A percentile compares a stretch with the other conserved stretches of the same genome.
These are phyloP conservation scores for Nasonia giraulti DNA, from an alignment of 1,140 invertebrate species.

Conservation along the genomic window DNA sequence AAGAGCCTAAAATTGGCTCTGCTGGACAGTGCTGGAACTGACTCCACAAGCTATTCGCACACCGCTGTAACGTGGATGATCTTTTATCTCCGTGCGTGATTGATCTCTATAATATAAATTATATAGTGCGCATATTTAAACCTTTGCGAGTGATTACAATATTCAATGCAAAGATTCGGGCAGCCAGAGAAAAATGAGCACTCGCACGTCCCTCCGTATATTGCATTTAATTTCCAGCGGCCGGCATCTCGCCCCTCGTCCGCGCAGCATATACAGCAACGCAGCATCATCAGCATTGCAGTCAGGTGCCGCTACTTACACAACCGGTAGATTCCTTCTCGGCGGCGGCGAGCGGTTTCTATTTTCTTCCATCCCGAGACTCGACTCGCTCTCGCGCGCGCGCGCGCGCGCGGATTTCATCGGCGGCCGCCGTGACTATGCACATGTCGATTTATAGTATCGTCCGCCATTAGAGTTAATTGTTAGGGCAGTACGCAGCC, in stretches of 20 bases:
- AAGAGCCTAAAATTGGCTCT: no score
- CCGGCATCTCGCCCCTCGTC: neutral
- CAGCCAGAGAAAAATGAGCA: neutral
- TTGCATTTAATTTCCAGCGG: neutral
- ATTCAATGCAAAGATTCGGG: neutral
- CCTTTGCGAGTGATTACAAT: neutral
- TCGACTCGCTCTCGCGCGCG: neutral
- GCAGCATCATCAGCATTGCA: slow-evolving; percentile 60
- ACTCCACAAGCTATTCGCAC: no score
- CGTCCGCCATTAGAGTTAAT: slow-evolving; percentile 72
- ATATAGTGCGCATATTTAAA: neutral
- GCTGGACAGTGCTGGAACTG: no score
- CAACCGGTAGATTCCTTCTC: slow-evolving; percentile 67
- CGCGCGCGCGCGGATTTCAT: slow-evolving; percentile 62
- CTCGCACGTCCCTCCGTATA: neutral
- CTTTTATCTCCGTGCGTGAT: no score
- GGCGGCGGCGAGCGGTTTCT: slow-evolving; percentile 59
- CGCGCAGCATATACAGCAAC: neutral
- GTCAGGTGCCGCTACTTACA: slow-evolving; percentile 69
- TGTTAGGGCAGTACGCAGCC: slow-evolving; percentile 60
- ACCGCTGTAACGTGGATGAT: no score
- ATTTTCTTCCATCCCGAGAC: slow-evolving; percentile 61
- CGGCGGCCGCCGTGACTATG: slow-evolving; percentile 50
- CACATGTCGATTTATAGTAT: slow-evolving; percentile 72
- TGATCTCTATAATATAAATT: no score